Base-by-base conservation (phyloP, 2,888 invertebrate genomes). In the Unio delphinus region DNA sequence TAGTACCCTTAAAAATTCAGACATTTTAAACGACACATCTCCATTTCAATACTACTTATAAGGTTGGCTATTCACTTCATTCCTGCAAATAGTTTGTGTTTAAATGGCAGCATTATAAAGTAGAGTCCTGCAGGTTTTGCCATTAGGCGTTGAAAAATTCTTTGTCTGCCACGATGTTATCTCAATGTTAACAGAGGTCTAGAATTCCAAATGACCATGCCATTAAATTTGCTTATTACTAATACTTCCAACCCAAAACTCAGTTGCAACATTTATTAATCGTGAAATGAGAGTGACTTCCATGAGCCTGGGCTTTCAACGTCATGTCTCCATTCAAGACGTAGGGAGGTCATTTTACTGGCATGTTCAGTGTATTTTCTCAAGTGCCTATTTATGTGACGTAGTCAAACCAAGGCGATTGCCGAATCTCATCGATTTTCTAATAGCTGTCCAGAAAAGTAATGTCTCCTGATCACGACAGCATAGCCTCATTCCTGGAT, bases 261-360 rank as follows among this genome's bases (percentile, higher is more conserved):
- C 72, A 23, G 76, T 74, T 11, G 69, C 69, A 72, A 80, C 76
- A n/a, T 73, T 74, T 20, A 74, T 62, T 11, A 72, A 28, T 55
- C 73, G 4, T 34, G 34, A 34, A 34, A 34, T 34, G 1, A 6
- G 34, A 34, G 30, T 34, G 34, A 3, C 7, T 34, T 34, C 7
- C 34, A 34, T 34, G 34, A 34, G 34, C 34, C 6, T 34, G 6
- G 34, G 7, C 6, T 34, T 34, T 7, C 34, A 34, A 34, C 34
- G 34, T 7, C 6, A 7, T 34, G 7, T 3, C 7, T 34, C 34
- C 0, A 34, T 34, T 34, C 34, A 6, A 34, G 6, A 7, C 7
- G 7, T 34, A 6, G 3, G 6, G 4, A 1, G 0, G 7, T 34
- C 7, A 34, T 34, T 34, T 6, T 34, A 7, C 34, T 34, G 34